A percentile compares a stretch with the other conserved stretches of the same genome.
phyloP scores from a whole-genome alignment of 2,888 invertebrate genomes.

The Drosophila pegasa region DNA sequence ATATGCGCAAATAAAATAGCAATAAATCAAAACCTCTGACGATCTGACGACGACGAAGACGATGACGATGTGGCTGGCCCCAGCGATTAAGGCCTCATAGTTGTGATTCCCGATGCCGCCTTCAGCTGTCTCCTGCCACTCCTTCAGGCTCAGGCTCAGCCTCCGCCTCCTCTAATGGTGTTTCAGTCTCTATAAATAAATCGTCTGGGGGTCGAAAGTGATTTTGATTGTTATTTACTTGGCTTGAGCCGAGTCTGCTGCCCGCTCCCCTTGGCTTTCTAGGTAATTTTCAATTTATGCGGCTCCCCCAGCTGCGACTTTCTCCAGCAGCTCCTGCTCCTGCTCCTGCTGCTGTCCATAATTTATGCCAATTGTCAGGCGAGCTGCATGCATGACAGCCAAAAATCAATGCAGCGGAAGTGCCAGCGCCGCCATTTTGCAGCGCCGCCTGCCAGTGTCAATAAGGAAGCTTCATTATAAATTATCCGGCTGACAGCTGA shows the following conservation, averaged over 20 bases:
- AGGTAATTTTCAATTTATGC: slow-evolving; percentile 53
- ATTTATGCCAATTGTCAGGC: slow-evolving; percentile 61
- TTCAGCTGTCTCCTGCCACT: not conserved
- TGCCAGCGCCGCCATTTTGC: slow-evolving; percentile 13
- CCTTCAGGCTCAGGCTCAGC: not conserved
- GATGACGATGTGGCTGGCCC: slow-evolving; percentile 68
- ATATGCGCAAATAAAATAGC: slow-evolving; percentile 80
- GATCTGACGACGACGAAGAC: slow-evolving; percentile 73
- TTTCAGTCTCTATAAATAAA: slow-evolving; percentile 49
- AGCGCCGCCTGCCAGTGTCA: slow-evolving; percentile 51
- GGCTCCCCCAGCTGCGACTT: slow-evolving; percentile 9
- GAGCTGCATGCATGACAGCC: slow-evolving; percentile 59
- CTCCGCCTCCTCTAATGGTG: slow-evolving; percentile 17
- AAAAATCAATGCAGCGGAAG: slow-evolving; percentile 73
- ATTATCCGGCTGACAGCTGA: slow-evolving; percentile 69
- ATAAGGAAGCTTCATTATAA: slow-evolving; percentile 72
- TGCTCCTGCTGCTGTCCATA: slow-evolving; percentile 36
- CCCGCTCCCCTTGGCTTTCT: slow-evolving; percentile 5
- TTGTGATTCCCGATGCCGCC: slow-evolving; percentile 57
- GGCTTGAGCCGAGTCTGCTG: slow-evolving; percentile 9
- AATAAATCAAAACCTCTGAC: slow-evolving; percentile 80
- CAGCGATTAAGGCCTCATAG: slow-evolving; percentile 72
- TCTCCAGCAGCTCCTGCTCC: not conserved
- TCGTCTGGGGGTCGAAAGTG: slow-evolving; percentile 77
- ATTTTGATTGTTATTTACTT: slow-evolving; percentile 78